Evolutionary conservation across 1,140 invertebrate genomes (phyloP).

Genomic region (Sminthurides bifidus): DNA sequence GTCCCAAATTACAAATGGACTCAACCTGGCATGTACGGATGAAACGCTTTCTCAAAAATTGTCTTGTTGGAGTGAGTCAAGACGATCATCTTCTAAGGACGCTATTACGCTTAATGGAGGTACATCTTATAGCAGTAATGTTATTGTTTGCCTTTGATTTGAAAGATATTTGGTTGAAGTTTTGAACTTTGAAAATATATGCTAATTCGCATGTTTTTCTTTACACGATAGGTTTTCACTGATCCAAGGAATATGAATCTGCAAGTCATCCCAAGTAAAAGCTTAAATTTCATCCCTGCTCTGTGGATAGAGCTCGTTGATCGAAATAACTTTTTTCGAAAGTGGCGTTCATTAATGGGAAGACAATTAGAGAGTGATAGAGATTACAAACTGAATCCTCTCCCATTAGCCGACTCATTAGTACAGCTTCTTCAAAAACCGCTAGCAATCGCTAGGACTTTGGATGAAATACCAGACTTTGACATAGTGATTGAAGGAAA

Average conservation of each 20-base stretch:
- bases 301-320: neutral
- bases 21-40: neutral
- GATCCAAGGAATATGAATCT: neutral
- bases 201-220: neutral
- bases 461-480: neutral
- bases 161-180: neutral
- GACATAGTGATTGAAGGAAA: neutral
- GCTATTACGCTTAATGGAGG: constrained; percentile 7
- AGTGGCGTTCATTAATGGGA: neutral
- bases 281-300: neutral
- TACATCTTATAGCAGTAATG: too few species aligned
- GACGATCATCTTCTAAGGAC: neutral
- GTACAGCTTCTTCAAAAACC: neutral
- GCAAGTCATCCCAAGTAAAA: neutral
- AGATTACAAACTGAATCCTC: neutral
- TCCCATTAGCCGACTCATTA: neutral
- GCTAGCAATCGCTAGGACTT: neutral
- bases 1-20: neutral
- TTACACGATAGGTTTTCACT: constrained; percentile 3
- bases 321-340: neutral
- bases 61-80: neutral
- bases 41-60: neutral
- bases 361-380: neutral
- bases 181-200: neutral
- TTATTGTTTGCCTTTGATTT: neutral